A percentile compares a stretch with the other conserved stretches of the same genome.
Conservation (phyloP, 2,888 invertebrate species). For the Fragum fragum region DNA sequence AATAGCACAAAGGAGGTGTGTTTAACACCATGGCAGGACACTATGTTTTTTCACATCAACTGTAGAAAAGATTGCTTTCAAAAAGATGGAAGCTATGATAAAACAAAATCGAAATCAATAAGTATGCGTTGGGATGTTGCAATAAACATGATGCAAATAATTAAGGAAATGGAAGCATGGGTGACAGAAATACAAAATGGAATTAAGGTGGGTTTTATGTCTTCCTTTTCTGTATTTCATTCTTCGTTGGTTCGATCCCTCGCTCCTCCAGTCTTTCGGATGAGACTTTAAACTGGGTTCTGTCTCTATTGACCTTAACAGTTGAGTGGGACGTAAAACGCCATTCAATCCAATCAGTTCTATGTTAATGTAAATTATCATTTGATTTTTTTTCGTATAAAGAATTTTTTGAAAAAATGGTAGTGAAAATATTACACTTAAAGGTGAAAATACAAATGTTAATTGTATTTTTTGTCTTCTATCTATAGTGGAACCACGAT, state of each 20-base stretch:
- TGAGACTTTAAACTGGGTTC: background rate
- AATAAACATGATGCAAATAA: background rate
- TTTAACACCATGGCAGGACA: slow-evolving; percentile 1
- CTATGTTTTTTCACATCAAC: slow-evolving; percentile 2
- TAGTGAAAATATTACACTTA: too few species aligned
- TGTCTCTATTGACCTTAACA: too few species aligned
- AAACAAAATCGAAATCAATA: background rate
- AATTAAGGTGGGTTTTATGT: background rate
- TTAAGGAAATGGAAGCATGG: background rate
- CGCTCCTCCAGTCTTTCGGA: background rate
- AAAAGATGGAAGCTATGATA: slow-evolving; percentile 8
- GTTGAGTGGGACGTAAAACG: too few species aligned
- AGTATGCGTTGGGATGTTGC: background rate
- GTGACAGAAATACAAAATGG: background rate
- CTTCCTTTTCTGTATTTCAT: background rate
- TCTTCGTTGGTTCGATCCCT: background rate
- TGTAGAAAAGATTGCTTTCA: slow-evolving; percentile 13
- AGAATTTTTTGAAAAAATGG: too few species aligned
- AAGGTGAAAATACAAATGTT: too few species aligned
- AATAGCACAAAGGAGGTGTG: background rate
- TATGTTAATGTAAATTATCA: too few species aligned
- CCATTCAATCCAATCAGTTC: too few species aligned
- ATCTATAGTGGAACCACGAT: too few species aligned
- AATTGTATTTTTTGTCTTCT: too few species aligned
- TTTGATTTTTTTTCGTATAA: too few species aligned